These are phyloP conservation scores for Vultur gryphus DNA, from an alignment of 2,797 vertebrate species.

Conservation along the genomic window DNA sequence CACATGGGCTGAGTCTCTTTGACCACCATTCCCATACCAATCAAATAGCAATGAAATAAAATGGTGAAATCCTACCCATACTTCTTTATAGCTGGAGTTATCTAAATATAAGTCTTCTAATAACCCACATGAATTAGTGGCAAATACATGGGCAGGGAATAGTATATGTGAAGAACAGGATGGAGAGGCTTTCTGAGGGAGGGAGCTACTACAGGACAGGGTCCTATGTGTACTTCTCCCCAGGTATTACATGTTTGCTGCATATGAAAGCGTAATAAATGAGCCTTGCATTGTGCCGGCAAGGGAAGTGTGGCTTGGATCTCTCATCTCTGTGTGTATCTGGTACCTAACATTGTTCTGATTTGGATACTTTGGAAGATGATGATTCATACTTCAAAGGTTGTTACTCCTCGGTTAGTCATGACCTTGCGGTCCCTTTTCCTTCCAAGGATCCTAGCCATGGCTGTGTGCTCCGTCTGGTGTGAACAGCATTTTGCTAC, in stretches of 20 bases:
- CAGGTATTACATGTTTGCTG: not conserved
- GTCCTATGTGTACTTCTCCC: not conserved
- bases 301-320: not conserved
- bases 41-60: not conserved
- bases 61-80: not conserved
- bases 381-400: not conserved
- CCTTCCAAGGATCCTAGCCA: not conserved
- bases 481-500: not conserved
- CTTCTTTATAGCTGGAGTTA: not conserved
- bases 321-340: not conserved
- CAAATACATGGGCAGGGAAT: not conserved
- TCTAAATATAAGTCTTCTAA: not conserved
- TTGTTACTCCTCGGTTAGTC: not conserved
- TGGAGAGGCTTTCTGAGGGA: not conserved
- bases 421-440: not conserved
- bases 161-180: accelerated
- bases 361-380: not conserved
- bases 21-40: not conserved
- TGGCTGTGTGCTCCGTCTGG: accelerated
- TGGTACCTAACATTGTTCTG: not conserved
- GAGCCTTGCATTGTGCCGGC: not conserved
- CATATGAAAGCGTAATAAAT: not conserved
- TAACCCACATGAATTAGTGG: not conserved
- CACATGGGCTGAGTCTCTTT: not conserved
- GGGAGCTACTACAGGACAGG: not conserved